These are phyloP conservation scores for Sepiola atlantica DNA, from an alignment of 2,888 invertebrate genomes.

Conservation along the genomic window DNA sequence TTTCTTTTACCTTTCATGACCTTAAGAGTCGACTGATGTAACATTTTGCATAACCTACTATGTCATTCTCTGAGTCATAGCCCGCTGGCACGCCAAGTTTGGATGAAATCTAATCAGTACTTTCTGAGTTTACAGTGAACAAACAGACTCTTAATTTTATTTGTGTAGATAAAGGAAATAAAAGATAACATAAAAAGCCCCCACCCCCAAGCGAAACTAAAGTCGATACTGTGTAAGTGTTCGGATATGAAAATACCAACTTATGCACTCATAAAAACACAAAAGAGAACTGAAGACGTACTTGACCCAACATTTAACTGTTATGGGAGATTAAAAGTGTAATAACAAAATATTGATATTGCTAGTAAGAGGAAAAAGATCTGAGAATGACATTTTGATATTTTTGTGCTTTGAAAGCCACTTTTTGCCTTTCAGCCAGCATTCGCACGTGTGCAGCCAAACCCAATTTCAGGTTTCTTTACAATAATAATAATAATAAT, in stretches of 20 bases:
- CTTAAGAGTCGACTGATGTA: no score
- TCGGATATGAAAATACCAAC: neutral
- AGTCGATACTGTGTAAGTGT: neutral
- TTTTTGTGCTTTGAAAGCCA: neutral
- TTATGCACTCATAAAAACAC: neutral
- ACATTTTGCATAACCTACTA: no score
- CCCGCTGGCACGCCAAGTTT: no score
- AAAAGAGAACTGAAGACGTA: neutral
- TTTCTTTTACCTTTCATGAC: no score
- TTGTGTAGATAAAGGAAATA: no score
- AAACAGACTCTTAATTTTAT: no score
- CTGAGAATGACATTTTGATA: neutral
- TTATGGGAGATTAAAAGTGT: neutral
- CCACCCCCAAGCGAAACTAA: neutral
- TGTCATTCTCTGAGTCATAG: no score
- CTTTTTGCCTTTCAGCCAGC: neutral
- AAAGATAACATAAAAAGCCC: no score
- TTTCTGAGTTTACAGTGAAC: no score
- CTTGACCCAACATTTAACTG: neutral
- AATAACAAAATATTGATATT: neutral
- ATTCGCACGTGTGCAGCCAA: neutral
- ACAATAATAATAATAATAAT: neutral
- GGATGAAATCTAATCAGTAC: no score
- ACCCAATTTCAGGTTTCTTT: neutral
- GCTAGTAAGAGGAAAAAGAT: neutral